Evolutionary conservation across 37 sponge, comb jelly and placozoan genomes (phyloP), one percentile per base, ranked within the genome.

Genomic region (Beroe forskalii): DNA sequence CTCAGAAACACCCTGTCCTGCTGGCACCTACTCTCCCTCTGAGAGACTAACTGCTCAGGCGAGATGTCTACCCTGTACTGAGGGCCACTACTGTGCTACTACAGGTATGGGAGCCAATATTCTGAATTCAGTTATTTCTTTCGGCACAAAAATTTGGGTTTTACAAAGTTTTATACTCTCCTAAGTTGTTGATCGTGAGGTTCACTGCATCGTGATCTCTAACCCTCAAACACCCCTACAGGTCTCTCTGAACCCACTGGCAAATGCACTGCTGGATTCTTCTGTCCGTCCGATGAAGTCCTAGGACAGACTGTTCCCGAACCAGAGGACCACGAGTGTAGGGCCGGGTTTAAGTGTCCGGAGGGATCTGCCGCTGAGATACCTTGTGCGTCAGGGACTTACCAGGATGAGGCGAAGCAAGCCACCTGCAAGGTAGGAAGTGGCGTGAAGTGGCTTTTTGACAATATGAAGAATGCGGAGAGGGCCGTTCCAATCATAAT

Each of bases 361-460:
- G 67, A 9, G 32, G 90, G 62, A 3, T 37, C 66, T 1, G 27
- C 37, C 6, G 42, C 27, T 32, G 90, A 89, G 33, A 32, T 23
- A 8, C 92, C 90, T 6, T 91, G 92, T 62, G 67, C 90, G 20
- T 89, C 90, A 17, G 92, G 92, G 3, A 62, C 62, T 27, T 91
- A 90, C 35, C 90, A 89, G 28, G 48, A 76, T 76, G 83, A 76
- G 48, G 48, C n/a, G 40, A 42, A 40, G 23, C 39, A 24, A 76
- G 23, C 25, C 6, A 43, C 40, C 19, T 76, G 83, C 48, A 76
- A 76, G 48, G 66, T 64, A 23, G 25, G 66, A 23, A 27, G 17
- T 55, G n/a, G n/a, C n/a, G n/a, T n/a, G n/a, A n/a, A n/a, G n/a
- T n/a, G n/a, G n/a, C n/a, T n/a, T n/a, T n/a, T n/a, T n/a, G n/a